These are phyloP conservation scores for Erpobdella octoculata DNA, from an alignment of 2,888 invertebrate species.

Conservation along the genomic window DNA sequence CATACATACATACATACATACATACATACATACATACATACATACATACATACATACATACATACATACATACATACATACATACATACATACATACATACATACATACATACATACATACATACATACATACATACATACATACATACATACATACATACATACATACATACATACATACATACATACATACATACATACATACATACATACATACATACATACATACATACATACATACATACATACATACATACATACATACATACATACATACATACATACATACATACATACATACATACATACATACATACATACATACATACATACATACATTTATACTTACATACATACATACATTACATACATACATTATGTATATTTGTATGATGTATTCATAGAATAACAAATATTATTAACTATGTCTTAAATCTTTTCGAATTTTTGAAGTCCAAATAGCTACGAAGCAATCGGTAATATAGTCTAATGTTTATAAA, in stretches of 20 bases:
- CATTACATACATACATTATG: no score
- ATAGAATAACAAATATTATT: no score
- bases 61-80: background rate
- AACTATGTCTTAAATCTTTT: no score
- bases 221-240: background rate
- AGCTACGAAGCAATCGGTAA: no score
- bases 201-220: background rate
- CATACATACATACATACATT: background rate
- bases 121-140: constrained; percentile 19
- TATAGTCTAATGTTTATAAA: no score
- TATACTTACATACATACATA: background rate
- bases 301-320: background rate
- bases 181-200: constrained; percentile 7
- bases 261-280: constrained; percentile 4
- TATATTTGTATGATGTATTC: no score
- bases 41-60: background rate
- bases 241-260: background rate
- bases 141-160: background rate
- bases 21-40: constrained; percentile 5
- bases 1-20: constrained; percentile 12
- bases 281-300: constrained; percentile 5
- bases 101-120: constrained; percentile 9
- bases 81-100: constrained; percentile 16
- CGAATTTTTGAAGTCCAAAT: no score
- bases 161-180: constrained; percentile 16